These are phyloP conservation scores for Xestia sexstrigata DNA, from an alignment of 2,888 invertebrate species.

Conservation along the genomic window DNA sequence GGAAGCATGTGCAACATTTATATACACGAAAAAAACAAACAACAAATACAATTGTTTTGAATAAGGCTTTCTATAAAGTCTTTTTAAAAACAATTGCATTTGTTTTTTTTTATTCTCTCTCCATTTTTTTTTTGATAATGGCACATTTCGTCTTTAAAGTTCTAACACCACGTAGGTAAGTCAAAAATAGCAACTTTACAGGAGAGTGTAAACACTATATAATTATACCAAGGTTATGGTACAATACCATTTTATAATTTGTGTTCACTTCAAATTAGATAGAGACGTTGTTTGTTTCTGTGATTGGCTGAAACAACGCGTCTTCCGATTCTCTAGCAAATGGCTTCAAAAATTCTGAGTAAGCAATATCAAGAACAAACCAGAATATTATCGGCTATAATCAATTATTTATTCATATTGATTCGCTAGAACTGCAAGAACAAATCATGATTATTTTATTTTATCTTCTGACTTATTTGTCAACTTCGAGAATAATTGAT, in stretches of 20 bases:
- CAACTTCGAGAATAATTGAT: conserved; percentile 37
- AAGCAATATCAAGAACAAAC: neutral
- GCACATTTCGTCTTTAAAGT: neutral
- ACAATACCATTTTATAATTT: too few species aligned
- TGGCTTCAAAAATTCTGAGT: neutral
- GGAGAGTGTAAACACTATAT: too few species aligned
- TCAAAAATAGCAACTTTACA: too few species aligned
- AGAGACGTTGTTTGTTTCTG: too few species aligned
- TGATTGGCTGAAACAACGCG: too few species aligned
- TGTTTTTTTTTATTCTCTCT: neutral
- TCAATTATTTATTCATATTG: conserved; percentile 22
- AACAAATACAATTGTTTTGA: too few species aligned
- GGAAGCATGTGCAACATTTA: neutral
- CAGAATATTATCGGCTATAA: conserved; percentile 9
- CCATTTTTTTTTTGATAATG: neutral
- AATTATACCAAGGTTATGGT: too few species aligned
- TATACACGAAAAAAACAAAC: too few species aligned
- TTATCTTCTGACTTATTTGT: neutral
- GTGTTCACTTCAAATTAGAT: too few species aligned
- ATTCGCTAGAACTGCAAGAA: conserved; percentile 1
- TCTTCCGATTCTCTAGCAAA: too few species aligned
- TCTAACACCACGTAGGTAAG: too few species aligned
- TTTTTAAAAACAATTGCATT: neutral
- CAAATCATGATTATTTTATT: neutral
- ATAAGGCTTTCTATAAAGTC: too few species aligned